Evolutionary conservation across 2,888 invertebrate genomes (phyloP), one percentile per base, ranked within the genome.

Genomic region (Archaeoteleia sp.): DNA sequence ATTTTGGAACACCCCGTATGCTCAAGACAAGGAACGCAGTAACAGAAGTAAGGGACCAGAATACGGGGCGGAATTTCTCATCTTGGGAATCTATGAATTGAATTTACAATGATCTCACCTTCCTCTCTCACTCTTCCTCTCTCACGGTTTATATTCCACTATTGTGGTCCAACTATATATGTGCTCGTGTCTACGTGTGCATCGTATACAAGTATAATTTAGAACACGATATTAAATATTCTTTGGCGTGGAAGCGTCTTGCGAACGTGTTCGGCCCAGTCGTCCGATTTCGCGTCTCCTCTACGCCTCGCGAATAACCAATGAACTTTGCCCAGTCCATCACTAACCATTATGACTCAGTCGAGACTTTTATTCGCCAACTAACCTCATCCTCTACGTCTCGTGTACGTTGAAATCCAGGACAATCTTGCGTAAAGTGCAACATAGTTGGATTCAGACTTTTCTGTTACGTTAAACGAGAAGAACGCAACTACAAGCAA

Each of bases 281-380:
- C 25, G 46, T 42, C 43, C 58, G 60, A 60, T 54, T 66, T 32
- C 54, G 32, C 46, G 54, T 61, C 25, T 39, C 53, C 48, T 37
- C 49, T 45, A 55, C 51, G 61, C 51, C 42, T 46, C 40, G 42
- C 67, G 57, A 51, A 62, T 62, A 32, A 29, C 34, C 57, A 65
- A 65, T 65, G 65, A 65, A 53, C 37, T 15, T 53, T 30, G 46
- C 34, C 37, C 27, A 15, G 39, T 45, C 55, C 48, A 45, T 61
- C 51, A 43, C 34, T 32, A 34, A 20, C 51, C 45, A 51, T 46
- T 55, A 51, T 55, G 45, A 23, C 20, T 10, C 34, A n/a, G n/a
- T n/a, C n/a, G 20, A 23, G 27, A 39, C 46, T 67, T 61, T 61
- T 61, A 67, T 61, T 53, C 39, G 32, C 12, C 20, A 10, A 32